phyloP scores from a whole-genome alignment of 2,888 invertebrate species.

The Dryococelus australis region DNA sequence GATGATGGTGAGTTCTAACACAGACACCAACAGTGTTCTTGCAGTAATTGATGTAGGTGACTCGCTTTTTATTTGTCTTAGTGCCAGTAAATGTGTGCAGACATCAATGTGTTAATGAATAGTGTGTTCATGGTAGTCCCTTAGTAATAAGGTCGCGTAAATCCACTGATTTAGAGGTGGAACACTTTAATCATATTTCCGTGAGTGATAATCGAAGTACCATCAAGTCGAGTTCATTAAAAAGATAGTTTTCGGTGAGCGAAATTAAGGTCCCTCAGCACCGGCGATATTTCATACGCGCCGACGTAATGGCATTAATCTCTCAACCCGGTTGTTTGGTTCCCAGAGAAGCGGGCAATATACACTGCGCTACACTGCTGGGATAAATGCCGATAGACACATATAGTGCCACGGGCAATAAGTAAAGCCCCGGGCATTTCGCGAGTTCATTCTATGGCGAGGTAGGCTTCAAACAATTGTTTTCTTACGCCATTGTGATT shows the following conservation, averaged over 20 bases:
- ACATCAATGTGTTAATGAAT: too few species aligned
- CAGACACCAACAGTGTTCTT: too few species aligned
- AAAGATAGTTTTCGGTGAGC: not conserved
- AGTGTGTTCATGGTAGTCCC: too few species aligned
- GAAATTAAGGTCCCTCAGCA: not conserved
- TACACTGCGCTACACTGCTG: not conserved
- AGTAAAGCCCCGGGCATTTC: too few species aligned
- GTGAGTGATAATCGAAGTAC: not conserved
- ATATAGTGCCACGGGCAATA: not conserved
- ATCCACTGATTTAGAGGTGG: not conserved
- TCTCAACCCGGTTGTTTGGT: not conserved
- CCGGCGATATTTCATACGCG: not conserved
- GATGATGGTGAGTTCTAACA: too few species aligned
- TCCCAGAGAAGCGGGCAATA: not conserved
- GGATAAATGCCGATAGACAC: not conserved
- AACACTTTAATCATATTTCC: not conserved
- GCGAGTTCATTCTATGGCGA: too few species aligned
- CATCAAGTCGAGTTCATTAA: not conserved
- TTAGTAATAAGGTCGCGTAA: too few species aligned
- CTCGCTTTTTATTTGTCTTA: too few species aligned
- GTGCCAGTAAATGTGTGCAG: too few species aligned
- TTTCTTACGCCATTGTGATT: too few species aligned
- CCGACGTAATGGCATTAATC: not conserved
- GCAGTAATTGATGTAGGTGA: too few species aligned
- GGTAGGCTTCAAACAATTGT: too few species aligned